These are phyloP conservation scores for Coregonus ussuriensis DNA, from an alignment of 2,797 vertebrate species.

Conservation along the genomic window DNA sequence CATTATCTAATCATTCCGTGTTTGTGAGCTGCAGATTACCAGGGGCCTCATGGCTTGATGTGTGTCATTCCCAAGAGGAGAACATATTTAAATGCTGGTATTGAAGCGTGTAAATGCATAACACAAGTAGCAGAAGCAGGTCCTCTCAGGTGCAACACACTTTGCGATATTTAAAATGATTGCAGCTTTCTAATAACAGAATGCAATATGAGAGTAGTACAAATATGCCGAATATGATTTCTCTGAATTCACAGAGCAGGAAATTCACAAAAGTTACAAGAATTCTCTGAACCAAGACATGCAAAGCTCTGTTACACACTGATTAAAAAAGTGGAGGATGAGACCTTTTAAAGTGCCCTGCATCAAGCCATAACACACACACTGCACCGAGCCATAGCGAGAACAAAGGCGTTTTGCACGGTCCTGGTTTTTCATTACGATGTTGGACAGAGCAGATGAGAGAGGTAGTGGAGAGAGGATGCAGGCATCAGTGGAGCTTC, in stretches of 20 bases:
- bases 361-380: slow-evolving; percentile 24
- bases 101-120: slow-evolving; percentile 11
- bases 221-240: neutral
- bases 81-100: slow-evolving; percentile 5
- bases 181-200: neutral
- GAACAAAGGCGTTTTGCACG: slow-evolving; percentile 47
- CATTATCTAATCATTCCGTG: neutral
- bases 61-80: neutral
- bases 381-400: slow-evolving; percentile 32
- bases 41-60: neutral
- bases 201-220: neutral
- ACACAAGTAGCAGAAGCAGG: neutral
- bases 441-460: slow-evolving; percentile 29
- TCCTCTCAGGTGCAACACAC: slow-evolving; percentile 1
- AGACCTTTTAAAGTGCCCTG: slow-evolving; percentile 7
- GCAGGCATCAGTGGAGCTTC: slow-evolving; percentile 6
- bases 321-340: slow-evolving; percentile 32
- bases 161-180: neutral
- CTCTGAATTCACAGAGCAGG: neutral
- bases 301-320: neutral
- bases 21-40: neutral
- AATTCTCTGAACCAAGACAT: neutral
- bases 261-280: no score
- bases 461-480: slow-evolving; percentile 13
- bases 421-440: slow-evolving; percentile 34